These are phyloP conservation scores for Ammospiza caudacuta DNA, from an alignment of 2,113 vertebrate genomes.

Conservation along the genomic window DNA sequence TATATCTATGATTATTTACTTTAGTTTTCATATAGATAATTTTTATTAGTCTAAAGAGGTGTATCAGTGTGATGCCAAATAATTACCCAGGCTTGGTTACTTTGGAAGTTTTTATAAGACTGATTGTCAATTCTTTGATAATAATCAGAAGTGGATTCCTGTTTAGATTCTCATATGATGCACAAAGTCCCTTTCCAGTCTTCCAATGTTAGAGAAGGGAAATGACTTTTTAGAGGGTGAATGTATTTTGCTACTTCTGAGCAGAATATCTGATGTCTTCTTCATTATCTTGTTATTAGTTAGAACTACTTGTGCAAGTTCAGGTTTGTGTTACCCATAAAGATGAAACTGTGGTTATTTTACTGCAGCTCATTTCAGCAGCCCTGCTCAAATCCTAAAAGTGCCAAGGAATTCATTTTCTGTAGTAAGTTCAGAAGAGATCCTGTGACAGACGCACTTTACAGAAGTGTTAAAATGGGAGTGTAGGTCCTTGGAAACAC, in stretches of 20 bases:
- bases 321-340: background rate
- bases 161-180: background rate
- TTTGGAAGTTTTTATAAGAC: background rate
- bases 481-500: background rate
- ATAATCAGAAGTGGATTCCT: background rate
- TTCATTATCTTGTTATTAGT: background rate
- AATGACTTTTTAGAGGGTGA: background rate
- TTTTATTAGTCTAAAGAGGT: background rate
- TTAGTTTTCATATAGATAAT: background rate
- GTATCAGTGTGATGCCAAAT: background rate
- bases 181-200: background rate
- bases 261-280: background rate
- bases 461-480: background rate
- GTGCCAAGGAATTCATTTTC: background rate
- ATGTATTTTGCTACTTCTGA: background rate
- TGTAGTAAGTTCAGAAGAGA: background rate
- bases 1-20: background rate
- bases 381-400: background rate
- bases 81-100: background rate
- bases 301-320: background rate
- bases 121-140: background rate
- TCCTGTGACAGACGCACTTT: background rate
- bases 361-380: background rate
- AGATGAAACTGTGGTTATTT: background rate
- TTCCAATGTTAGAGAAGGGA: background rate